Base-by-base conservation (phyloP, 1,140 invertebrate genomes). In the Ceratosolen fusciceps region DNA sequence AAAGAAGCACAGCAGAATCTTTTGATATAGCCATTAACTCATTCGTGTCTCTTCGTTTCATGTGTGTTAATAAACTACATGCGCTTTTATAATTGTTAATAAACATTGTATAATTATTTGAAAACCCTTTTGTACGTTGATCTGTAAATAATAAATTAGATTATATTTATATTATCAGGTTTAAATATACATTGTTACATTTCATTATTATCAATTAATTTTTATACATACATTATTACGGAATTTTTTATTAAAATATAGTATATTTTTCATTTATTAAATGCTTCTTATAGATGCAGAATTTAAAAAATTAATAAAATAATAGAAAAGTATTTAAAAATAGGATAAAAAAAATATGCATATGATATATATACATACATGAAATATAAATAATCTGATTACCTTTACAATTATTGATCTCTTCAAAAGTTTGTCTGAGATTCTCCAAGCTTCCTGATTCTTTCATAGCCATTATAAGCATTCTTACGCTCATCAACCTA, bases 381-480 rank as follows among this genome's bases (percentile, higher is more conserved):
- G 12, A 43, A 43, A 7, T 7, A 43, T 12, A 43, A 43, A 43
- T 43, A 43, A n/a, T 43, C 12, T 43, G 12, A 10, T 2, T 26
- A 74, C 73, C 73, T 49, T 9, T 71, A 9, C 62, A 74, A 5
- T n/a, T 16, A 31, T 80, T 73, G 26, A 80, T 37, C 37, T 75
- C 72, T 26, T 52, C 31, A 0, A 68, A 37, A 12, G 47, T 12
- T 19, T 75, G 12, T 39, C n/a, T 74, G 9, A 80, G 54, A 5
- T 56, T 52, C n/a, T 52, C 26, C 21, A 80, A 47, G 0, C 73
- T 54, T 0, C 73, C 78, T 5, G 67, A 56, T 19, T 80, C 79
- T 21, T 37, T 75, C 49, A 76, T n/a, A 9, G 73, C 79, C 73
- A 60, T 76, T 7, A 80, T 21, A 1, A 80, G 65, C 10, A 80